Percentiles rank a stretch among this genome's conserved stretches.
Conservation (phyloP, 2,888 invertebrate genomes). For the Tetranychus piercei region DNA sequence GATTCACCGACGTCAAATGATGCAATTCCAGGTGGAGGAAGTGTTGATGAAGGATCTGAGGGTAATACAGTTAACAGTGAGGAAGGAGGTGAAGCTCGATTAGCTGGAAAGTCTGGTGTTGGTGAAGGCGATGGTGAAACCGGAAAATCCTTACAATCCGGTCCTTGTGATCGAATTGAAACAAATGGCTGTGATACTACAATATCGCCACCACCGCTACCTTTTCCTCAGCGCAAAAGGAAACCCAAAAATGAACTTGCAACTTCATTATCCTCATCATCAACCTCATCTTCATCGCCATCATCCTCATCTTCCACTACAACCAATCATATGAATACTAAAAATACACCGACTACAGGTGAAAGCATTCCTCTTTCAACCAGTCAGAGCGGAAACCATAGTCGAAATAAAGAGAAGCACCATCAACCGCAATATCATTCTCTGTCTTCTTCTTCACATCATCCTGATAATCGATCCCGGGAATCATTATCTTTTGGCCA, state of each 20-base stretch:
- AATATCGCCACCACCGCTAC: conserved; percentile 9
- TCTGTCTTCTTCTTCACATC: neutral
- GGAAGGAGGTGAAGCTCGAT: neutral
- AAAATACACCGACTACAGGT: neutral
- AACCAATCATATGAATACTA: neutral
- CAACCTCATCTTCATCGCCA: no score
- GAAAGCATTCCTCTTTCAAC: neutral
- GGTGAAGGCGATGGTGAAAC: neutral
- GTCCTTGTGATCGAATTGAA: neutral
- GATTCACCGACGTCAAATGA: neutral
- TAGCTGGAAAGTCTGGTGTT: neutral
- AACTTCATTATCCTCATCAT: neutral
- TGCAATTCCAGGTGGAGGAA: neutral
- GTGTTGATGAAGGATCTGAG: neutral
- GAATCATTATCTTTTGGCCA: neutral
- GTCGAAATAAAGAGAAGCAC: neutral
- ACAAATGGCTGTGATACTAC: conserved; percentile 11
- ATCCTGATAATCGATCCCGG: neutral
- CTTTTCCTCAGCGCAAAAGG: conserved; percentile 9
- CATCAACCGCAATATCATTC: neutral
- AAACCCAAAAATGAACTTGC: conserved; percentile 8
- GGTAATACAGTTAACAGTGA: neutral
- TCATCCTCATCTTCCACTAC: neutral
- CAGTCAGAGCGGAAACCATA: neutral
- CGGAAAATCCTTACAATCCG: neutral